Conservation (phyloP, 2,113 vertebrate genomes). For the Ptilonorhynchus violaceus region DNA sequence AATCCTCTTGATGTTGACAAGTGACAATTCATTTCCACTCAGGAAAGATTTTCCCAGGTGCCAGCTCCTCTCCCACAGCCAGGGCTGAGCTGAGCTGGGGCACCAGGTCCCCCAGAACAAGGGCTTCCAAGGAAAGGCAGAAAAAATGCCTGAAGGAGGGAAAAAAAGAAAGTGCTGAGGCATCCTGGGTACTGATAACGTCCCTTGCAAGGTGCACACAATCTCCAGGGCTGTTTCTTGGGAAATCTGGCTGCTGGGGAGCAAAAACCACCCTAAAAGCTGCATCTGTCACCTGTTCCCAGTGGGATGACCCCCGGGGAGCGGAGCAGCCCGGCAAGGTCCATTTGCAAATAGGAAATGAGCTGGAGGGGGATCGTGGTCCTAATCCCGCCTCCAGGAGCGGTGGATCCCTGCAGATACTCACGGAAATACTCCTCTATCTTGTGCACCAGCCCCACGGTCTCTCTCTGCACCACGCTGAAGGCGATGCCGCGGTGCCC, state of each 20-base stretch:
- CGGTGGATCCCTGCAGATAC: accelerated
- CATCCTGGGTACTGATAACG: accelerated
- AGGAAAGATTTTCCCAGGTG: background rate
- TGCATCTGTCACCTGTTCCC: accelerated
- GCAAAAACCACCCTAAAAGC: background rate
- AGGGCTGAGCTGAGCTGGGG: background rate
- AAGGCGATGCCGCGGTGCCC: slow-evolving; percentile 75
- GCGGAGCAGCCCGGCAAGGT: background rate
- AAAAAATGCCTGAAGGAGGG: background rate
- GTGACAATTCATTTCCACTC: background rate
- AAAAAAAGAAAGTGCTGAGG: background rate
- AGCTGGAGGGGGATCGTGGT: background rate
- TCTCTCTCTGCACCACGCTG: slow-evolving; percentile 67
- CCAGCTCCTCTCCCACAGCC: background rate
- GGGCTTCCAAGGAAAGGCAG: background rate
- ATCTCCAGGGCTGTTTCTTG: no score
- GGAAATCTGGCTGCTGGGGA: background rate
- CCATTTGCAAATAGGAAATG: accelerated
- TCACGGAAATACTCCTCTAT: slow-evolving; percentile 77
- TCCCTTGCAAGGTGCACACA: background rate
- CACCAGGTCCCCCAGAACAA: background rate
- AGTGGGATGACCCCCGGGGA: background rate
- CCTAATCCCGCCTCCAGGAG: accelerated
- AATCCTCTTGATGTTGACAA: background rate
- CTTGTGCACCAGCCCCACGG: slow-evolving; percentile 11